These are phyloP conservation scores for Paramuricea clavata DNA, from an alignment of 92 coral and sea anemone species.

Conservation along the genomic window DNA sequence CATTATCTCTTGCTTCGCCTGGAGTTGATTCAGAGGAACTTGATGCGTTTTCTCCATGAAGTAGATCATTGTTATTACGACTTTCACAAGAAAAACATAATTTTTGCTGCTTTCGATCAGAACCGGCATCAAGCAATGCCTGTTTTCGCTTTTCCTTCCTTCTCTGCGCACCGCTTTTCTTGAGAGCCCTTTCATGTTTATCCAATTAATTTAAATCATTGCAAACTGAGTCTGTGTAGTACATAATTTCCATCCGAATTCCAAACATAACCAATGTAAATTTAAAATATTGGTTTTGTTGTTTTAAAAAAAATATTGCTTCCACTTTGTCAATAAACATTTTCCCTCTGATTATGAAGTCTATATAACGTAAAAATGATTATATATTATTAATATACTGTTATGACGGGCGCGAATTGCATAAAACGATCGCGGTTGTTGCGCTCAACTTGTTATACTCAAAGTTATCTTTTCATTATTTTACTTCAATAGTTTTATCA, in stretches of 20 bases:
- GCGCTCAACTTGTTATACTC: background rate
- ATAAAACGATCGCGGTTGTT: background rate
- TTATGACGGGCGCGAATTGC: too few species aligned
- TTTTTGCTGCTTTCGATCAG: conserved; percentile 35
- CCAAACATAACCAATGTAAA: background rate
- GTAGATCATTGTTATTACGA: background rate
- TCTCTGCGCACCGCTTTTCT: conserved; percentile 28
- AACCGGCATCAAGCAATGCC: conserved; percentile 28
- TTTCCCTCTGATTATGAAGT: background rate
- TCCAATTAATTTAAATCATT: background rate
- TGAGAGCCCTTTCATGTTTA: background rate
- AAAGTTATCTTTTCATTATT: too few species aligned
- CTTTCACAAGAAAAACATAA: background rate
- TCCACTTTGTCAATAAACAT: background rate
- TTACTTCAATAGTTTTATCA: background rate
- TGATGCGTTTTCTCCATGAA: too few species aligned
- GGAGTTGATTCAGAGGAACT: too few species aligned
- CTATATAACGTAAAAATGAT: background rate
- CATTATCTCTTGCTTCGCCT: too few species aligned
- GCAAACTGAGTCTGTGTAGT: too few species aligned
- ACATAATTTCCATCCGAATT: background rate
- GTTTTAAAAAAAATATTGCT: background rate
- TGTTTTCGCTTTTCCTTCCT: conserved; percentile 37
- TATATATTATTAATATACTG: too few species aligned
- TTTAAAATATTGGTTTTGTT: background rate